phyloP scores from a whole-genome alignment of 2,113 vertebrate genomes.

The Amphiprion percula region DNA sequence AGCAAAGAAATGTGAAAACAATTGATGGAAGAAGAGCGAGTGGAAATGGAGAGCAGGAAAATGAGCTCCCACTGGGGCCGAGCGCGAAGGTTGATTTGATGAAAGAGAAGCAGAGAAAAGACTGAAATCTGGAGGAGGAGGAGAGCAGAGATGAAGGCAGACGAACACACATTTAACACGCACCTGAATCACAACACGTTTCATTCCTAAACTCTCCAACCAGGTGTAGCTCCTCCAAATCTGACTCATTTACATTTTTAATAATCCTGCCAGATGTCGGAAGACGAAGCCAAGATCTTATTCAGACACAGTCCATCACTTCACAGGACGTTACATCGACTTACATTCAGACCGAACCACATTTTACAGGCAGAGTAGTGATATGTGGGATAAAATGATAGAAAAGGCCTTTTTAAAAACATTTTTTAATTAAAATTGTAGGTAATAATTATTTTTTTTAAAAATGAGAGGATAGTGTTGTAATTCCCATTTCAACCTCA shows the following conservation, averaged over 20 bases:
- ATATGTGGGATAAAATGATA: too few species aligned
- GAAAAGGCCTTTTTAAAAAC: too few species aligned
- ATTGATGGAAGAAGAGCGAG: slow-evolving; percentile 18
- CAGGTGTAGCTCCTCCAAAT: background rate
- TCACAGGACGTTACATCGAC: too few species aligned
- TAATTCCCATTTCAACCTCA: too few species aligned
- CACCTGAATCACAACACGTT: background rate
- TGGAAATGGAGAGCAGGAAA: slow-evolving; percentile 17
- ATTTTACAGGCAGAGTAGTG: too few species aligned
- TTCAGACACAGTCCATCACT: background rate
- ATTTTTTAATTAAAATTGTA: too few species aligned
- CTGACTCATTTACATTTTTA: slow-evolving; percentile 2
- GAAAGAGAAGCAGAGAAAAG: slow-evolving; percentile 8
- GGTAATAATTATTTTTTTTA: too few species aligned
- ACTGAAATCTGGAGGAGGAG: slow-evolving; percentile 20
- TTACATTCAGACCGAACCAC: too few species aligned
- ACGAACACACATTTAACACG: background rate
- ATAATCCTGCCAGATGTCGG: background rate
- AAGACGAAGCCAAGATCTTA: background rate
- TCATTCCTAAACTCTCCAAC: background rate
- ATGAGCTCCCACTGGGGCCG: slow-evolving; percentile 37
- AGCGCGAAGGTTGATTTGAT: slow-evolving; percentile 18
- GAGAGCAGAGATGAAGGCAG: slow-evolving; percentile 24
- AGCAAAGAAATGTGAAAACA: slow-evolving; percentile 27
- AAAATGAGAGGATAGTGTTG: too few species aligned